Base-by-base conservation (phyloP, 1,140 invertebrate species). In the Caenorhabditis briggsae region DNA sequence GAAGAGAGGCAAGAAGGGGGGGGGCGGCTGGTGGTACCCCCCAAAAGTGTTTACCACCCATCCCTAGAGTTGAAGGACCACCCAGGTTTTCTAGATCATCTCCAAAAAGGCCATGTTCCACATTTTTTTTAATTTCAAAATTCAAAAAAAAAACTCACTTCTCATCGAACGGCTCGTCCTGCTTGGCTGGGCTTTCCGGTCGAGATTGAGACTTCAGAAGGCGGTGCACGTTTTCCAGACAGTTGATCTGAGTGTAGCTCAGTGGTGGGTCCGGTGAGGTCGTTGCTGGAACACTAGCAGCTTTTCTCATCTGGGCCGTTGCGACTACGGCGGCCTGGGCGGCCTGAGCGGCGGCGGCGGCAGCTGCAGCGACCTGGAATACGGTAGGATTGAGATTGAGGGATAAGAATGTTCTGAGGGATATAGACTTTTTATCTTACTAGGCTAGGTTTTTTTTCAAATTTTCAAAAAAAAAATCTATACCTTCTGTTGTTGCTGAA, bases 211-310 rank as follows among this genome's bases (percentile, higher is more conserved):
- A 92, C 70, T 92, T 92, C 14, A 92, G 85, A 56, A 92, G 74
- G 7, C 91, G 90, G 82, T 92, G 91, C 41, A 92, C 91, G 85
- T 92, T 92, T 82, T 92, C 91, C 20, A 92, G 82, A 70, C 91
- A 92, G 78, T 92, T 92, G 50, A 92, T 92, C 83, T 92, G 88
- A 56, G 85, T 90, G 53, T 90, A 90, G n/a, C 85, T 87, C 8
- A 90, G 82, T 43, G 90, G 85, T 41, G 91, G 87, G 41, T 89
- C 87, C 9, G 89, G 18, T 9, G 78, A 64, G 8, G 41, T 50
- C 5, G 84, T 55, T 5, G 59, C 58, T 18, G 87, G 74, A 1
- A 48, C 50, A 14, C 55, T 83, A 7, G n/a, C 74, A 2, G 18
- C 70, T 43, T 58, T 89, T 46, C 82, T 85, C 11, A 82, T 89